These are phyloP conservation scores for Sterrhoptilus dennistouni DNA, from an alignment of 2,113 vertebrate genomes.

Conservation along the genomic window DNA sequence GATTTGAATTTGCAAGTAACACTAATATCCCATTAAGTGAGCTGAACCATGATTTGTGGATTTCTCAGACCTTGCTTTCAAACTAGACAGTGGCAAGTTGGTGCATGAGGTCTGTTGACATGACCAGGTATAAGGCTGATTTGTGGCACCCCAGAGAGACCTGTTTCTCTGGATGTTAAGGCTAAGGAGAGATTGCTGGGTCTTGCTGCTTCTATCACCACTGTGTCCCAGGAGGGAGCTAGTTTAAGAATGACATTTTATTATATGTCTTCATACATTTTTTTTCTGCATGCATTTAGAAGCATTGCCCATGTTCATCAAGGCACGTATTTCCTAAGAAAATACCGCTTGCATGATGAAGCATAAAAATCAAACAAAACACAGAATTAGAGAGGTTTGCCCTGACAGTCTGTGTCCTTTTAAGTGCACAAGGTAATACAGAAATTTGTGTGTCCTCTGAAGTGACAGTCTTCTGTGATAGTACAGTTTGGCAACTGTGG, in stretches of 20 bases:
- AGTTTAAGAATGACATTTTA: background rate
- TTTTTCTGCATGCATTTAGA: background rate
- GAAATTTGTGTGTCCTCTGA: background rate
- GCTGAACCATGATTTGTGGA: rapidly evolving
- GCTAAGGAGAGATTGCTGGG: background rate
- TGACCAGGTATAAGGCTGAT: background rate
- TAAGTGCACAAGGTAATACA: background rate
- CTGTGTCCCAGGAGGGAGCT: background rate
- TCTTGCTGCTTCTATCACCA: background rate
- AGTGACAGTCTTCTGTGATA: background rate
- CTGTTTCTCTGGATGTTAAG: background rate
- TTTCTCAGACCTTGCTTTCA: background rate
- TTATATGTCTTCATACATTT: background rate
- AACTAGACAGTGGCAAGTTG: background rate
- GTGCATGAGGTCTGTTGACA: background rate
- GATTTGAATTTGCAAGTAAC: background rate
- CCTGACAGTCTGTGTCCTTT: background rate
- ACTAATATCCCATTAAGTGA: background rate
- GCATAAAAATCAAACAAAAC: background rate
- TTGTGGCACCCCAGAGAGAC: background rate
- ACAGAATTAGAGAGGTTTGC: background rate
- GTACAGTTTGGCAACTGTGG: background rate
- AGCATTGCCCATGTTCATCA: background rate
- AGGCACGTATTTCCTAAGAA: background rate
- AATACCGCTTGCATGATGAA: background rate